Evolutionary conservation across 2,888 invertebrate species (phyloP), one percentile per base, ranked within the genome.

Genomic region (Phasia obesa): DNA sequence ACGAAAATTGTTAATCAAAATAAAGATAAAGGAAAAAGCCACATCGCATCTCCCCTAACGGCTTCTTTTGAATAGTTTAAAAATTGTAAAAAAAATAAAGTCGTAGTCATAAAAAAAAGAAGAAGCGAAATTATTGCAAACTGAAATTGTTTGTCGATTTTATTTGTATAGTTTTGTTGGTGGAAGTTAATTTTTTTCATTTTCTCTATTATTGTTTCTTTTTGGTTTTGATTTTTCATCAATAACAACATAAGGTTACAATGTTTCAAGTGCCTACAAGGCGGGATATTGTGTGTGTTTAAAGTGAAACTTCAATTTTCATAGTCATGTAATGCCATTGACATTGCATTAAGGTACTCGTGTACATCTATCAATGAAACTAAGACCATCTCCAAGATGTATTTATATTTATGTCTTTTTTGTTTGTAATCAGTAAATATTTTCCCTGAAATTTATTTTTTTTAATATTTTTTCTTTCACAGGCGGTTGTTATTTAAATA

Each of bases 271-370:
- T 65, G 70, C 51, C 70, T 53, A 13, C 17, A 47, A 67, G 53
- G 64, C 51, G 27, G 25, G 44, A 25, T 15, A 27, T 11, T 60
- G 53, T 69, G 70, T 83, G 86, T 85, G 81, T 79, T 87, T 71
- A 86, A 87, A 87, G 88, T 87, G 87, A 84, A 87, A 87, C 89
- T 89, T 89, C 86, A 89, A 88, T 89, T 88, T 89, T 87, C 86
- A 87, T 87, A 87, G 87, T 86, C 85, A 84, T 85, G 82, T 86
- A 88, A 87, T 86, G 85, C 86, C 84, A 81, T 82, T 82, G 81
- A 76, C 83, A 75, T 83, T 81, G 83, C 78, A 71, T 74, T 80
- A 60, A 69, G 67, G 60, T 67, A 78, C 57, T 49, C 25, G 38
- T 49, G 5, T 55, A 55, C 55, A 42, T 42, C 44, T 27, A 53